Base-by-base conservation (phyloP, 2,113 vertebrate genomes). In the Nymphicus hollandicus region DNA sequence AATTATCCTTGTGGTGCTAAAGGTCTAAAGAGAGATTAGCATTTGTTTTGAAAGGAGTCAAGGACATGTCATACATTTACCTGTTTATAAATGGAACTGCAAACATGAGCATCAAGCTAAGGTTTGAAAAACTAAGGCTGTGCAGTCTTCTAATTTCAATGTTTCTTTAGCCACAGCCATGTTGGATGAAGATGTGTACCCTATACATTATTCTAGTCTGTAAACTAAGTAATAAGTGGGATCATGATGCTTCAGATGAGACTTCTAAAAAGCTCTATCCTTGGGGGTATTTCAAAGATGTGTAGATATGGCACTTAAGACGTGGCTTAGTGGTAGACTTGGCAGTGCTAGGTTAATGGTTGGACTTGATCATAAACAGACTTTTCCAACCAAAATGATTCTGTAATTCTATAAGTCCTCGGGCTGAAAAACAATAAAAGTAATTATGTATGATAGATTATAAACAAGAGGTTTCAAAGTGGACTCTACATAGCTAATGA, bases 351-450 rank as follows among this genome's bases (percentile, higher is more conserved):
- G 20, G 22, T 35, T 58, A 35, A 58, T 24, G 22, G 22, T 35
- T 58, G 56, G 56, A n/a, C 33, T n/a, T n/a, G 20, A n/a, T n/a
- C 56, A 23, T 58, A 58, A 58, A n/a, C 23, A 33, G 20, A 10
- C 56, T n/a, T n/a, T 58, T 58, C 56, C 33, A 58, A 23, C 9
- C 56, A 15, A 58, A 35, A 58, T 10, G 56, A 58, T 20, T 69
- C 28, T 41, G 5, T 31, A 41, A 25, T 56, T 52, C 16, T 86
- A 0, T 16, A 74, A 28, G 23, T 78, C n/a, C 17, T 43, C 15
- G 43, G 6, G 14, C 6, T 24, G 49, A 86, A 46, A 0, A 3
- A 43, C 0, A 3, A 15, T 1, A 19, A 39, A 18, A 50, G 39
- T 41, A 81, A 49, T 73, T 72, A 27, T 2, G 2, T 27, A 10